Conservation (phyloP, 2,888 invertebrate species). For the Busseola fusca region DNA sequence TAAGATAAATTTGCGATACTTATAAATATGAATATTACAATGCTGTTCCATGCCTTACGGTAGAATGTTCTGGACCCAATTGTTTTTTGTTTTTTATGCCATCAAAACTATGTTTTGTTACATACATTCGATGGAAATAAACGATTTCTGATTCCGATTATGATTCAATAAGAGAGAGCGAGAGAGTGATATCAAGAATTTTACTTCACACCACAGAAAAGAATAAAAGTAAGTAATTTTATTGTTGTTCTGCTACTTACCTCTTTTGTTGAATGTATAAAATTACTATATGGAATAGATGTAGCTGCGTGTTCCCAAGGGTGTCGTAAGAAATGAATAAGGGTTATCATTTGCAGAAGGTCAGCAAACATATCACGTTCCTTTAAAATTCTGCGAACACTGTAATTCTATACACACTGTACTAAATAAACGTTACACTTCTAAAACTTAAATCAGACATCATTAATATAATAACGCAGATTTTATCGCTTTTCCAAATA, state of each 20-base stretch:
- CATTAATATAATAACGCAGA: neutral
- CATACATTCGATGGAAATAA: too few species aligned
- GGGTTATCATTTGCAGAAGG: slow-evolving; percentile 15
- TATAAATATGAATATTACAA: too few species aligned
- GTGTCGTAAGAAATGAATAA: slow-evolving; percentile 20
- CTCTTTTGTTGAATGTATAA: neutral
- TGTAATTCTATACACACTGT: neutral
- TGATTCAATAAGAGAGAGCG: too few species aligned
- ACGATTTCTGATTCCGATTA: too few species aligned
- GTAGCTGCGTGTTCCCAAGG: neutral
- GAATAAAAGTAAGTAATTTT: neutral
- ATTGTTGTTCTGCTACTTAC: neutral
- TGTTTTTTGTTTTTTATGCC: too few species aligned
- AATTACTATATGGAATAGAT: slow-evolving; percentile 1
- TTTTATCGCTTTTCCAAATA: neutral
- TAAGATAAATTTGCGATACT: too few species aligned
- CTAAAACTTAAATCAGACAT: neutral
- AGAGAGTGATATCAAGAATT: too few species aligned
- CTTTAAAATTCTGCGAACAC: slow-evolving; percentile 8
- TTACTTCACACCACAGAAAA: too few species aligned
- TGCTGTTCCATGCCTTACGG: too few species aligned
- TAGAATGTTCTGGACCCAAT: too few species aligned
- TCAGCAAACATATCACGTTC: neutral
- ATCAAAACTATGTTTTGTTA: too few species aligned
- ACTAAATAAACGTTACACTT: neutral